Conservation (phyloP, 1,140 invertebrate genomes). For the Mylabris phalerata region DNA sequence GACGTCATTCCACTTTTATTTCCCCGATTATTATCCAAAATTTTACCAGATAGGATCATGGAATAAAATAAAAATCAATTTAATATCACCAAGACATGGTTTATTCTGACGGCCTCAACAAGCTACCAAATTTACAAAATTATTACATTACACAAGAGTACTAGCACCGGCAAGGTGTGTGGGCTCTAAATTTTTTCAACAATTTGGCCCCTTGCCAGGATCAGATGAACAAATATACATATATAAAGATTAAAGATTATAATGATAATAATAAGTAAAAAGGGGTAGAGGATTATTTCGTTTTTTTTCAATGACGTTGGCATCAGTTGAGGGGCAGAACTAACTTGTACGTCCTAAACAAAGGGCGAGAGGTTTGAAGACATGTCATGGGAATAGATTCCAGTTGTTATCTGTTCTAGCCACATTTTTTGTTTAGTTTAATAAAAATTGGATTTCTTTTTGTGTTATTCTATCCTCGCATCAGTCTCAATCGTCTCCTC, state of each 20-base stretch:
- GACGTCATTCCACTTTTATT: not conserved
- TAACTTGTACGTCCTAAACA: slow-evolving; percentile 19
- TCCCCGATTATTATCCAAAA: not conserved
- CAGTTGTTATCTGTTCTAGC: not conserved
- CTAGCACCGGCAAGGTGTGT: too few relatives aligned
- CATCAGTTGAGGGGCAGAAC: slow-evolving; percentile 29
- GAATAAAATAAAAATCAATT: slow-evolving; percentile 24
- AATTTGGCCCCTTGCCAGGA: slow-evolving; percentile 3
- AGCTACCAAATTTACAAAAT: slow-evolving; percentile 48
- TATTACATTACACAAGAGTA: too few relatives aligned
- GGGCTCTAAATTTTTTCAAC: not conserved
- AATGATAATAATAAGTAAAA: slow-evolving; percentile 9
- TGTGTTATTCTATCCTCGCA: not conserved
- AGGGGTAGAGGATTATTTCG: not conserved
- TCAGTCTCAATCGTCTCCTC: slow-evolving; percentile 36
- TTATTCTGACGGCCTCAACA: slow-evolving; percentile 62
- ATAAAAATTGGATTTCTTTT: not conserved
- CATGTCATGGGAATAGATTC: not conserved
- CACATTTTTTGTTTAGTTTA: not conserved
- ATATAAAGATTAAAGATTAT: slow-evolving; percentile 9
- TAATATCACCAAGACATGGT: slow-evolving; percentile 58
- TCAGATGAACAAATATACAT: slow-evolving; percentile 1
- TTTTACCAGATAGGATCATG: not conserved
- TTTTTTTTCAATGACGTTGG: not conserved
- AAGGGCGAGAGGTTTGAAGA: slow-evolving; percentile 23